phyloP scores from a whole-genome alignment of 2,113 vertebrate species.

The Lophotis ruficrista region DNA sequence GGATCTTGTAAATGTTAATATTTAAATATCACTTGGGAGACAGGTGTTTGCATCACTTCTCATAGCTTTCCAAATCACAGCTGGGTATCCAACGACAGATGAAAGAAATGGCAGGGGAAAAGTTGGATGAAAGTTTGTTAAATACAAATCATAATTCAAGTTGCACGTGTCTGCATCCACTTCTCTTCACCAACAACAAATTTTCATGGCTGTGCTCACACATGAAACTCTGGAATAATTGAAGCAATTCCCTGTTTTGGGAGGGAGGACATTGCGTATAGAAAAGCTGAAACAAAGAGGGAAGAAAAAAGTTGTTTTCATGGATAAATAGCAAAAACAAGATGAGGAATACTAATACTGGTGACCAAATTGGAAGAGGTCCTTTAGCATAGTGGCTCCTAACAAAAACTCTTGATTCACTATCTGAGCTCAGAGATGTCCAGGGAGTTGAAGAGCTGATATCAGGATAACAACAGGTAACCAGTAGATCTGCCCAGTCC shows the following conservation, averaged over 20 bases:
- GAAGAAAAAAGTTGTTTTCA: background rate
- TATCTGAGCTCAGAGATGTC: fast-evolving
- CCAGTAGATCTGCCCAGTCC: background rate
- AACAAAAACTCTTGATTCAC: background rate
- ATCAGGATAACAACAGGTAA: background rate
- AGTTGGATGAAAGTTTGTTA: background rate
- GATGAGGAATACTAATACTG: background rate
- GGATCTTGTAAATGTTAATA: background rate
- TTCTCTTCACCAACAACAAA: background rate
- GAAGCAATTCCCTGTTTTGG: background rate
- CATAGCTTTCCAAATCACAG: background rate
- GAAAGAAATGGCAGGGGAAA: background rate
- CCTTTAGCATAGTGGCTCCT: background rate
- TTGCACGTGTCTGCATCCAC: background rate
- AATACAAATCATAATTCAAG: background rate
- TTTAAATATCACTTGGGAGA: background rate
- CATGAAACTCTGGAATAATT: background rate
- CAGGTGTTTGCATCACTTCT: background rate
- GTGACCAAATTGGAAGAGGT: background rate
- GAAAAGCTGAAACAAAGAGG: background rate
- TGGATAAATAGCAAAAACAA: fast-evolving
- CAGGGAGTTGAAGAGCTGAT: background rate
- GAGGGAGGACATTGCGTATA: background rate
- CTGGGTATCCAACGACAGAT: background rate
- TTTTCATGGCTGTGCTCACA: background rate